A percentile compares a stretch with the other conserved stretches of the same genome.
Conservation (phyloP, 2,113 vertebrate species). For the Lasiurus cinereus region DNA sequence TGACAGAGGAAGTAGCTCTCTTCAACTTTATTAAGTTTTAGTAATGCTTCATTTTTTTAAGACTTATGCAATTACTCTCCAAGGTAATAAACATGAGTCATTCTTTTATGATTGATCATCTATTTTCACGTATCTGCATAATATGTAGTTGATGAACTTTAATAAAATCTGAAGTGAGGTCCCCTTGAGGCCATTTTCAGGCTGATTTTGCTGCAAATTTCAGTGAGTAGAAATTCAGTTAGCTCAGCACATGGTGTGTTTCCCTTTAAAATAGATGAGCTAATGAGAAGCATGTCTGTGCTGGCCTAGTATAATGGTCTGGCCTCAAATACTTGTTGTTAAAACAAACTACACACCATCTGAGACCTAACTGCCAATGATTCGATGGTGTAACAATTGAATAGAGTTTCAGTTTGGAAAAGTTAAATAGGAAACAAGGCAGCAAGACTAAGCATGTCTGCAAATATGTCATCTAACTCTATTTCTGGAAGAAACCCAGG, state of each 20-base stretch:
- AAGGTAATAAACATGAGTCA: slow-evolving; percentile 79
- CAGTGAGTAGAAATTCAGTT: slow-evolving; percentile 74
- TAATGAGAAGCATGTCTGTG: slow-evolving; percentile 82
- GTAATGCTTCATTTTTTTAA: slow-evolving; percentile 59
- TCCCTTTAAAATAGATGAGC: slow-evolving; percentile 73
- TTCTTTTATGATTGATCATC: slow-evolving; percentile 77
- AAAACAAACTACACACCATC: slow-evolving; percentile 80
- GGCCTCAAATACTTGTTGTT: slow-evolving; percentile 79
- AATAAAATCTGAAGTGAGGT: slow-evolving; percentile 79
- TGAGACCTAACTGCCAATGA: slow-evolving; percentile 72
- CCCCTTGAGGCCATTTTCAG: slow-evolving; percentile 74
- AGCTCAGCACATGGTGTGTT: slow-evolving; percentile 62
- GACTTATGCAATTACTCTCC: slow-evolving; percentile 76
- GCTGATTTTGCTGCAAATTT: slow-evolving; percentile 77
- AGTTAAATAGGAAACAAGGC: slow-evolving; percentile 84
- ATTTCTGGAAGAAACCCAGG: slow-evolving; percentile 78
- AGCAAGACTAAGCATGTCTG: slow-evolving; percentile 81
- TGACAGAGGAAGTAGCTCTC: slow-evolving; percentile 38
- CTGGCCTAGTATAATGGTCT: slow-evolving; percentile 69
- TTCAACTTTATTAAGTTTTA: slow-evolving; percentile 73
- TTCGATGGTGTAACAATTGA: slow-evolving; percentile 75
- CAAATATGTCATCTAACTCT: slow-evolving; percentile 57
- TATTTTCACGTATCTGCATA: slow-evolving; percentile 81
- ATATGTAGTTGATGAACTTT: slow-evolving; percentile 77
- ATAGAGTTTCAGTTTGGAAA: slow-evolving; percentile 74